Conservation (phyloP, 2,888 invertebrate genomes). For the Eubasilissa splendida region DNA sequence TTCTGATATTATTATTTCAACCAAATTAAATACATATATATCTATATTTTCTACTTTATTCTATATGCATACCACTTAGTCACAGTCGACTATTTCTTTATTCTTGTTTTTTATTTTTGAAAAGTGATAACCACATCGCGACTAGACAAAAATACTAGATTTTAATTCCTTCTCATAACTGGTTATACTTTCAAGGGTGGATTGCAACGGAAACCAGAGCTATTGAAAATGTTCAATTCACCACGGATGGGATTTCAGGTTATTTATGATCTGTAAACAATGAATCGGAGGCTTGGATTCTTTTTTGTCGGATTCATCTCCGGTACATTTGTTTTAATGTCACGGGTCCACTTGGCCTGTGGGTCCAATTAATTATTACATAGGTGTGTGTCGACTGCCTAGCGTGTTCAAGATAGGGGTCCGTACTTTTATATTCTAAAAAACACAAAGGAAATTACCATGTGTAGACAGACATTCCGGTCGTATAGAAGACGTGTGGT, state of each 20-base stretch:
- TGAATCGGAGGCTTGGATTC: slow-evolving; percentile 32
- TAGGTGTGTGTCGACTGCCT: slow-evolving; percentile 35
- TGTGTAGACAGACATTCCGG: slow-evolving; percentile 11
- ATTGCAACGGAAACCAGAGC: slow-evolving; percentile 30
- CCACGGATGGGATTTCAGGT: slow-evolving; percentile 45
- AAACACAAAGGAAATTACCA: neutral
- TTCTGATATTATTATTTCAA: too few species aligned
- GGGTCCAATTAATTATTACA: slow-evolving; percentile 51
- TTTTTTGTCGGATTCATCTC: slow-evolving; percentile 41
- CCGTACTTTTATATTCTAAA: neutral
- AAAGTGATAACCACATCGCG: too few species aligned
- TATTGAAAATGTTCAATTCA: slow-evolving; percentile 36
- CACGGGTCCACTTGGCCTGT: slow-evolving; percentile 35
- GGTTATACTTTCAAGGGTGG: neutral
- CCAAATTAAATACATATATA: too few species aligned
- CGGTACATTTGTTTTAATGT: slow-evolving; percentile 43
- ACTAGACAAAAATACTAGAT: too few species aligned
- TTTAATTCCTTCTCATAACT: too few species aligned
- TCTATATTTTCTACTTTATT: too few species aligned
- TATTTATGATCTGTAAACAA: slow-evolving; percentile 53
- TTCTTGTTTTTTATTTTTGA: too few species aligned
- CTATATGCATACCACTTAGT: too few species aligned
- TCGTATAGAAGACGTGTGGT: slow-evolving; percentile 1
- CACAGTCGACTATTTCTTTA: too few species aligned
- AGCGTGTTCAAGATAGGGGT: slow-evolving; percentile 37